phyloP scores from a whole-genome alignment of 2,113 vertebrate genomes.

The Lynx canadensis region DNA sequence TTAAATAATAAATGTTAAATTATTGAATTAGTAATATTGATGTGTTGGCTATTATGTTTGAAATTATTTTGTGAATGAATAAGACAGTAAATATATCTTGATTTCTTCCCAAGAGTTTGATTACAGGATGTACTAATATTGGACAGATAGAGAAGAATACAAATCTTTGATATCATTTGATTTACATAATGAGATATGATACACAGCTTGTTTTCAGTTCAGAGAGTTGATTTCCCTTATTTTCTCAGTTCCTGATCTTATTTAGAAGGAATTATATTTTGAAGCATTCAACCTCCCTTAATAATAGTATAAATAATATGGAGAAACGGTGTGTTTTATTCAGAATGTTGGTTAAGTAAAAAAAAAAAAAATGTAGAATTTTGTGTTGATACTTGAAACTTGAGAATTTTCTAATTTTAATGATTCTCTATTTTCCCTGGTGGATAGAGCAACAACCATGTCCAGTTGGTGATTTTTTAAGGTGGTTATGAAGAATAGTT shows the following conservation, averaged over 20 bases:
- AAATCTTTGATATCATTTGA: background rate
- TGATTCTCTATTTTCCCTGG: background rate
- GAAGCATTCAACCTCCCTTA: background rate
- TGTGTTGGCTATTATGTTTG: background rate
- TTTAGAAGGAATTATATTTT: conserved; percentile 17
- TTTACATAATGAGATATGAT: background rate
- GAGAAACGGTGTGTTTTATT: conserved; percentile 1
- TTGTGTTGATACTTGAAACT: background rate
- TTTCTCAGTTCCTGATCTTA: background rate
- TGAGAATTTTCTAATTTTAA: conserved; percentile 29
- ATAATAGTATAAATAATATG: conserved; percentile 16
- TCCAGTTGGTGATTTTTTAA: background rate
- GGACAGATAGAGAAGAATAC: background rate
- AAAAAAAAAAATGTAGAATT: background rate
- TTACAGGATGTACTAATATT: background rate
- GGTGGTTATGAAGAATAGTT: background rate
- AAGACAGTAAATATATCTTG: background rate
- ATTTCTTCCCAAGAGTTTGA: background rate
- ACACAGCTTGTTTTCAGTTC: conserved; percentile 2
- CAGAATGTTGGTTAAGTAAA: background rate
- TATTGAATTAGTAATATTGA: background rate
- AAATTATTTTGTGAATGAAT: background rate
- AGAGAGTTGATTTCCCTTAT: background rate
- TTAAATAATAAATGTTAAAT: conserved; percentile 9
- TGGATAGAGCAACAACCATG: background rate